Evolutionary conservation across 2,888 invertebrate species (phyloP), one percentile per base, ranked within the genome.

Genomic region (Phanerotoma sp.): DNA sequence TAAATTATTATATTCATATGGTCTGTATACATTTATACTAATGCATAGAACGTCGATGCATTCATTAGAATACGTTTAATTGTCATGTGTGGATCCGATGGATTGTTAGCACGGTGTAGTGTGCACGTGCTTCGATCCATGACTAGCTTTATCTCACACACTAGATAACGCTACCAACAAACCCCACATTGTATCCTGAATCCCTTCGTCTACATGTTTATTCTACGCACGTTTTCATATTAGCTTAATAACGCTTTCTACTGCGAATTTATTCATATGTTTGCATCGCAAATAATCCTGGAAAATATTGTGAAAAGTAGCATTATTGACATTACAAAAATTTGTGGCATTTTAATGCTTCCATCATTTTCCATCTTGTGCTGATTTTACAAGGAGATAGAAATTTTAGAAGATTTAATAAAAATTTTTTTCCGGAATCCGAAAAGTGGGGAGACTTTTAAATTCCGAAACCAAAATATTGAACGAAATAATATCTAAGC

Each of bases 41-140:
- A 33, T 25, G 35, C 33, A 33, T 46, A 10, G 37, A 10, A 22
- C 35, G 25, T 47, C 21, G 35, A 47, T 51, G 57, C 48, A 56
- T 62, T 56, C 47, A 58, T 60, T 45, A 56, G 56, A 63, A 62
- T 60, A 56, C 54, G 56, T 52, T 61, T 60, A 56, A 66, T 65
- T 60, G 59, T 57, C 48, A 56, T 60, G 44, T 53, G 48, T 52
- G 51, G 54, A 60, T 56, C 48, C 60, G 48, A 60, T 54, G 45
- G 57, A 58, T 58, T 56, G 40, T 22, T 51, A 56, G 45, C 56
- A 56, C 44, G 51, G 51, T 54, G 54, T 49, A 25, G 42, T 16
- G 38, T 47, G 42, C 56, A 58, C 56, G 50, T 58, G 56, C 56
- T 50, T 48, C 51, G 33, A 44, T 44, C 44, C 44, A 15, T 44